These are phyloP conservation scores for Gymnothorax javanicus DNA, from an alignment of 2,797 vertebrate genomes.

Conservation along the genomic window DNA sequence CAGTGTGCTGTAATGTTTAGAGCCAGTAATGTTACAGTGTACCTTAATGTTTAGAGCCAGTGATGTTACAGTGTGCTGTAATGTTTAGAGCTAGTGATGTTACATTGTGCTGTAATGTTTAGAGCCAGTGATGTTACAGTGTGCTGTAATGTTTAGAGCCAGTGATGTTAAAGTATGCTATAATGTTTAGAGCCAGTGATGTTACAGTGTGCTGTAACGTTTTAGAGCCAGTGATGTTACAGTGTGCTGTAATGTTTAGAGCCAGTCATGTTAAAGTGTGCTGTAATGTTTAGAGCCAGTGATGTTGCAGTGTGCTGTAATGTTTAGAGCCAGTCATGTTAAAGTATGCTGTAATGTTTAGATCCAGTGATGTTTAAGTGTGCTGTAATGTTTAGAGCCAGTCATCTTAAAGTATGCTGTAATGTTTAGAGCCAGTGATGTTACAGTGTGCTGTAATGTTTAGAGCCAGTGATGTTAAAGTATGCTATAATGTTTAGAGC, in stretches of 20 bases:
- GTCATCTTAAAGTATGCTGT: background rate
- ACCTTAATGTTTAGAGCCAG: background rate
- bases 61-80: background rate
- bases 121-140: background rate
- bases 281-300: too few species aligned
- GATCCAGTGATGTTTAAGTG: background rate
- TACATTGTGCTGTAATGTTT: background rate
- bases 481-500: background rate
- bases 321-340: too few species aligned
- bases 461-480: too few species aligned
- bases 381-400: too few species aligned
- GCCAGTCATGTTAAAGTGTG: background rate
- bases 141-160: too few species aligned
- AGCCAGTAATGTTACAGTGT: too few species aligned
- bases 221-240: too few species aligned
- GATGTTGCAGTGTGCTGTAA: too few species aligned
- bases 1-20: too few species aligned
- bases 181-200: background rate
- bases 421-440: background rate
- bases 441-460: too few species aligned
- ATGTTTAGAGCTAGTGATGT: too few species aligned
- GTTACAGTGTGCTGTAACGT: too few species aligned
- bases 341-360: background rate
- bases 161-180: background rate
- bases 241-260: background rate